A percentile compares a stretch with the other conserved stretches of the same genome.
Evolutionary conservation across 2,113 vertebrate genomes (phyloP).

Genomic region (Erpornis zantholeuca): DNA sequence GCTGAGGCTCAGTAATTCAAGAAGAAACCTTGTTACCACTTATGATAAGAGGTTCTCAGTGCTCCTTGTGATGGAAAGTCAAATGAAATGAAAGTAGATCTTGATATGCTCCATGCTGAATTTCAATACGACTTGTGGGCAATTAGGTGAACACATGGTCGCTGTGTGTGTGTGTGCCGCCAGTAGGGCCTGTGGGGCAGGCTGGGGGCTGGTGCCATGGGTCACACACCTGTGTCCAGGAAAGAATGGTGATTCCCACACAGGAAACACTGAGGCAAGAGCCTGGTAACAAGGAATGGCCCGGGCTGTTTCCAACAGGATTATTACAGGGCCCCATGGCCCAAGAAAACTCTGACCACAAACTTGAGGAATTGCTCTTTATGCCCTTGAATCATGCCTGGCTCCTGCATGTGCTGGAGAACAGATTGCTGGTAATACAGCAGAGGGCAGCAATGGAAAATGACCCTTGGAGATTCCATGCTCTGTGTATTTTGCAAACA

Average conservation of each 20-base stretch:
- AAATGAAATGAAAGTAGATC: neutral
- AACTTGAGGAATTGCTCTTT: neutral
- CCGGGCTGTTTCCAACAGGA: neutral
- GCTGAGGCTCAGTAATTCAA: slow-evolving; percentile 32
- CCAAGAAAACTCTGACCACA: neutral
- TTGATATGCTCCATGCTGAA: neutral
- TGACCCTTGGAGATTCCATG: slow-evolving; percentile 12
- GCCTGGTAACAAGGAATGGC: neutral
- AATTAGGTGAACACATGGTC: neutral
- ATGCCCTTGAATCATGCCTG: neutral
- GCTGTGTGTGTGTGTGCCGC: neutral
- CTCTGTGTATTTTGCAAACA: slow-evolving; percentile 21
- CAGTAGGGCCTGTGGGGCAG: neutral
- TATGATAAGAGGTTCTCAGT: slow-evolving; percentile 7
- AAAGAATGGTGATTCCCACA: neutral
- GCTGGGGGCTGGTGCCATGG: neutral
- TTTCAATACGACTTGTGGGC: neutral
- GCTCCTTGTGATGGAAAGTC: slow-evolving; percentile 21
- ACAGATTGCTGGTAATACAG: slow-evolving; percentile 4
- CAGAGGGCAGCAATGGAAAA: slow-evolving; percentile 42
- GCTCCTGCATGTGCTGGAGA: neutral
- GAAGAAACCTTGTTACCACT: neutral
- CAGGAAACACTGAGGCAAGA: neutral
- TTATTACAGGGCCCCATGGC: neutral
- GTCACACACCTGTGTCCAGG: neutral